Evolutionary conservation across 92 coral and sea anemone species (phyloP).

Genomic region (Virgularia gustaviana): DNA sequence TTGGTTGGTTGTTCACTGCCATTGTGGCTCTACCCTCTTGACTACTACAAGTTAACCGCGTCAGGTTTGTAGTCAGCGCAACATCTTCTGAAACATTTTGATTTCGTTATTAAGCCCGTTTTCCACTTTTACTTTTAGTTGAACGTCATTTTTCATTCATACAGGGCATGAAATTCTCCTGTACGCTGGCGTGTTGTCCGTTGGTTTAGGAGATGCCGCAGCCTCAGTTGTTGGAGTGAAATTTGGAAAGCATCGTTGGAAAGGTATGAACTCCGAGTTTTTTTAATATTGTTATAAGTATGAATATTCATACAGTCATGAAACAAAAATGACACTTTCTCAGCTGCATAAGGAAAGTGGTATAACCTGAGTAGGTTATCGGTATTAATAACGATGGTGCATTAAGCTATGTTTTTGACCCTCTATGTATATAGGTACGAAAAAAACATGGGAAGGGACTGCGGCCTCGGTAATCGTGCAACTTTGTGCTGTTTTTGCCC

Average conservation of each 20-base stretch:
- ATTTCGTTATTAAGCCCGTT: too few species aligned
- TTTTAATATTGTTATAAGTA: neutral
- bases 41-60: constrained; percentile 32
- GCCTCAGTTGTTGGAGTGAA: constrained; percentile 84
- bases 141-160: too few species aligned
- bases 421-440: too few species aligned
- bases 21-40: constrained; percentile 79
- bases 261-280: constrained; percentile 48
- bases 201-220: constrained; percentile 87
- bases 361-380: too few species aligned
- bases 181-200: constrained; percentile 81
- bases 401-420: too few species aligned
- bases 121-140: too few species aligned
- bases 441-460: constrained; percentile 87
- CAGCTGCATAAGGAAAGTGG: too few species aligned
- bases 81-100: neutral
- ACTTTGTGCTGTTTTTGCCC: constrained; percentile 49
- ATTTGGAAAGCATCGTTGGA: constrained; percentile 73
- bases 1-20: constrained; percentile 82
- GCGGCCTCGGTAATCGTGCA: constrained; percentile 67
- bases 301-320: neutral
- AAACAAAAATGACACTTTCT: neutral
- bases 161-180: constrained; percentile 66
- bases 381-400: too few species aligned
- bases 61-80: constrained; percentile 44